These are phyloP conservation scores for Cepphus grylle DNA, from an alignment of 2,113 vertebrate genomes.

Conservation along the genomic window DNA sequence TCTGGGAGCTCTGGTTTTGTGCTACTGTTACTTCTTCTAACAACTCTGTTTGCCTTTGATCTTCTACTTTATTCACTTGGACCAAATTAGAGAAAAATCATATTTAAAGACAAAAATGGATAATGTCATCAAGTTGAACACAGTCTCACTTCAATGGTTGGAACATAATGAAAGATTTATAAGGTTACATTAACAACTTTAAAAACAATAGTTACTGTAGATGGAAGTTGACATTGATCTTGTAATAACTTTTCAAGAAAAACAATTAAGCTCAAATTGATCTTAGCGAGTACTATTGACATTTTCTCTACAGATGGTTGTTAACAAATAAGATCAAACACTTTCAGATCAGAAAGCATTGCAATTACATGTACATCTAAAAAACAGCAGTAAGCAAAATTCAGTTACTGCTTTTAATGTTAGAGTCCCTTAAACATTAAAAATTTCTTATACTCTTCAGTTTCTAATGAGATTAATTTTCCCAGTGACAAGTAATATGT, in stretches of 20 bases:
- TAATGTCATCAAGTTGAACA: not conserved
- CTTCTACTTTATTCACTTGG: not conserved
- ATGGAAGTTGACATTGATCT: not conserved
- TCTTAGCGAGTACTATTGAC: not conserved
- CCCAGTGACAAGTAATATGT: not conserved
- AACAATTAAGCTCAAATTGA: not conserved
- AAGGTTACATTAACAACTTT: not conserved
- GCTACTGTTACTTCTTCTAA: not conserved
- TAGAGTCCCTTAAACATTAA: not conserved
- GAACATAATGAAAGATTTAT: not conserved
- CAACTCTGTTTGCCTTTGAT: not conserved
- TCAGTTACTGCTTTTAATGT: not conserved
- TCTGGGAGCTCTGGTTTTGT: not conserved
- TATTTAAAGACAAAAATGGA: not conserved
- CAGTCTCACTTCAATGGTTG: not conserved
- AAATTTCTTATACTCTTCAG: not conserved
- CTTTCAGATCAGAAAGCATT: not conserved
- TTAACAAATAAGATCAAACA: not conserved
- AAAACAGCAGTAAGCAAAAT: not conserved
- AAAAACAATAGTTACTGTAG: not conserved
- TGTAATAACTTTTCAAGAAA: not conserved
- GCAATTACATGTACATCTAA: not conserved
- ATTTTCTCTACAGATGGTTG: not conserved
- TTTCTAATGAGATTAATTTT: conserved; percentile 27
- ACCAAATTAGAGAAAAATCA: not conserved